Evolutionary conservation across 2,797 vertebrate species (phyloP).

Genomic region (Harpagifer antarcticus): DNA sequence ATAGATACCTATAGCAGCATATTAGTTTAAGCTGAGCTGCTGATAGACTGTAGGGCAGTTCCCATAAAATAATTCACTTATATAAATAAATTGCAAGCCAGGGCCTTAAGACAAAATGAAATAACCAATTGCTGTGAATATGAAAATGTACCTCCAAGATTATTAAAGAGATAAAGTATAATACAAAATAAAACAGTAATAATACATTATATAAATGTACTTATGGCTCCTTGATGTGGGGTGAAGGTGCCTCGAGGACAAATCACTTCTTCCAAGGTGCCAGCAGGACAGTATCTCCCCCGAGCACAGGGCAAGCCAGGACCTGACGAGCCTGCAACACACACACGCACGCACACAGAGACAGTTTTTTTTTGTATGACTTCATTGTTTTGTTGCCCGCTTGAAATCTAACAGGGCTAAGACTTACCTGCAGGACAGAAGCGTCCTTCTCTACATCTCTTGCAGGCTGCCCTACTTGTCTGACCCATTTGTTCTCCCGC

Average conservation of each 20-base stretch:
- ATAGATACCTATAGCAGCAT: conserved; percentile 1
- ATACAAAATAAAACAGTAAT: conserved; percentile 5
- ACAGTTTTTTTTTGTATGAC: conserved; percentile 4
- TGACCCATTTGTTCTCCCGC: conserved; percentile 88
- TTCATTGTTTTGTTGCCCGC: conserved; percentile 27
- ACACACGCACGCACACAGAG: conserved; percentile 22
- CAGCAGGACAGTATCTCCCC: conserved; percentile 89
- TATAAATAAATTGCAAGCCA: neutral
- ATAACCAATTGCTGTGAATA: neutral
- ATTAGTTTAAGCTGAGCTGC: conserved; percentile 14
- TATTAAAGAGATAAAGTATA: too few species aligned
- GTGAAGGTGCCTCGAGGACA: conserved; percentile 89
- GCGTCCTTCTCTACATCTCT: conserved; percentile 87
- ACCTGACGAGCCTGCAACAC: conserved; percentile 80
- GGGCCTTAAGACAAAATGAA: neutral
- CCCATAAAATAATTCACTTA: conserved; percentile 2
- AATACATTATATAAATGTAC: conserved; percentile 57
- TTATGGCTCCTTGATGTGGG: conserved; percentile 87
- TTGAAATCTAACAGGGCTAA: conserved; percentile 32
- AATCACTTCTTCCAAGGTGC: conserved; percentile 81
- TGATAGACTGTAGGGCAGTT: conserved; percentile 12
- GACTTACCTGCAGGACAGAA: conserved; percentile 87
- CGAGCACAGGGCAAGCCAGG: conserved; percentile 86
- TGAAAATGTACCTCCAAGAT: neutral
- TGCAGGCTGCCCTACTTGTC: conserved; percentile 88